These are phyloP conservation scores for Parotia lawesii DNA, from an alignment of 2,113 vertebrate species.

Conservation along the genomic window DNA sequence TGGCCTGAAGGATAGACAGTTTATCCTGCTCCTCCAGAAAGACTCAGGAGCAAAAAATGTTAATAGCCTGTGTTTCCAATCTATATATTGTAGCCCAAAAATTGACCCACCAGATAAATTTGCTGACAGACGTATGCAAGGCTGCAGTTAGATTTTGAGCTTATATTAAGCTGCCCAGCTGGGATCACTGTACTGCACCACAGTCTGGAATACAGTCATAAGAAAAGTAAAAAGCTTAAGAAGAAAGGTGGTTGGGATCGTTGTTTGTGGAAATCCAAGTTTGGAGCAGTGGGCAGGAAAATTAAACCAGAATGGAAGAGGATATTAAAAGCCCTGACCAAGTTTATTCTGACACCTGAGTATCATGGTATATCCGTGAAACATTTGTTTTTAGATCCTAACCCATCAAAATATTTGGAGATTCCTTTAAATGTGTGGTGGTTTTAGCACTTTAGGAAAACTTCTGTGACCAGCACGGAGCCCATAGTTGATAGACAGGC, in stretches of 20 bases:
- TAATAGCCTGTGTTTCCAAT: background rate
- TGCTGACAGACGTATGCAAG: background rate
- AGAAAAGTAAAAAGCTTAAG: background rate
- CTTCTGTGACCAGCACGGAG: background rate
- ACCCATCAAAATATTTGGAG: background rate
- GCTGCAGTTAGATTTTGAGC: background rate
- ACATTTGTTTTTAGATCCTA: background rate
- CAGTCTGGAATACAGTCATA: background rate
- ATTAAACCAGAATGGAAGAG: background rate
- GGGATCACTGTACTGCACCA: background rate
- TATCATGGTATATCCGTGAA: background rate
- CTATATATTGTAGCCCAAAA: background rate
- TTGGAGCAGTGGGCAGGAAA: background rate
- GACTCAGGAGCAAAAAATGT: background rate
- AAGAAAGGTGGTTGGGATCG: background rate
- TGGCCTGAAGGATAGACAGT: background rate
- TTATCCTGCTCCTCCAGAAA: background rate
- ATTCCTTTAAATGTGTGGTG: background rate
- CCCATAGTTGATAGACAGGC: background rate
- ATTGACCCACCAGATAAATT: rapidly evolving
- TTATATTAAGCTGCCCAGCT: background rate
- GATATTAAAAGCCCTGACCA: background rate
- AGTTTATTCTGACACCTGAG: background rate
- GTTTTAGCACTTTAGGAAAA: background rate
- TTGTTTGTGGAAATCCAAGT: background rate